Evolutionary conservation across 2,888 invertebrate genomes (phyloP).

Genomic region (Apamea epomidion): DNA sequence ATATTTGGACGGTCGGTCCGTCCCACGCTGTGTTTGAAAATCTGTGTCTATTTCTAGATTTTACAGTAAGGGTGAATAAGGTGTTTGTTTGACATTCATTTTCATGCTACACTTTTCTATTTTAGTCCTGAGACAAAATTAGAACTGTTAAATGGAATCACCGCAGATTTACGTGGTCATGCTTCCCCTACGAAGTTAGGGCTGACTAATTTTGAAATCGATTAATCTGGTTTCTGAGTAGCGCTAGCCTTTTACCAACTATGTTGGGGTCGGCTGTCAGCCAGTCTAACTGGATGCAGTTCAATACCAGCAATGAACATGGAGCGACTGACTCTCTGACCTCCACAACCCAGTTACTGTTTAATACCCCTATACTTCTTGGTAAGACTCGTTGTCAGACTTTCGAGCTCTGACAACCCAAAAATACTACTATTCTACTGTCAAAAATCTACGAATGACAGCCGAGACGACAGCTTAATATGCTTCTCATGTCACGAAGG

Average conservation of each 20-base stretch:
- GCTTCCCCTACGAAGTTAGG: neutral
- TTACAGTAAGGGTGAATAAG: neutral
- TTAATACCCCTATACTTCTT: too few relatives aligned
- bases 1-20: constrained; percentile 17
- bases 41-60: constrained; percentile 19
- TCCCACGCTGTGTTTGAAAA: constrained; percentile 11
- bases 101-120: neutral
- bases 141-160: neutral
- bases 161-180: neutral
- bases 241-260: too few relatives aligned
- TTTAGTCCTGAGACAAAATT: neutral
- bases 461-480: too few relatives aligned
- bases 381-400: neutral
- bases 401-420: too few relatives aligned
- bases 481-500: too few relatives aligned
- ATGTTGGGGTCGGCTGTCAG: too few relatives aligned
- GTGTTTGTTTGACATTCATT: constrained; percentile 8
- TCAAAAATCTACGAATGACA: too few relatives aligned
- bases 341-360: neutral
- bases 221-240: neutral
- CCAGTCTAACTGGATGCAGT: too few relatives aligned
- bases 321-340: neutral
- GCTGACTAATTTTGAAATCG: neutral
- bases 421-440: too few relatives aligned
- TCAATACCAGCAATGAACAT: neutral